phyloP scores from a whole-genome alignment of 2,797 vertebrate genomes.

The Erethizon dorsatum region DNA sequence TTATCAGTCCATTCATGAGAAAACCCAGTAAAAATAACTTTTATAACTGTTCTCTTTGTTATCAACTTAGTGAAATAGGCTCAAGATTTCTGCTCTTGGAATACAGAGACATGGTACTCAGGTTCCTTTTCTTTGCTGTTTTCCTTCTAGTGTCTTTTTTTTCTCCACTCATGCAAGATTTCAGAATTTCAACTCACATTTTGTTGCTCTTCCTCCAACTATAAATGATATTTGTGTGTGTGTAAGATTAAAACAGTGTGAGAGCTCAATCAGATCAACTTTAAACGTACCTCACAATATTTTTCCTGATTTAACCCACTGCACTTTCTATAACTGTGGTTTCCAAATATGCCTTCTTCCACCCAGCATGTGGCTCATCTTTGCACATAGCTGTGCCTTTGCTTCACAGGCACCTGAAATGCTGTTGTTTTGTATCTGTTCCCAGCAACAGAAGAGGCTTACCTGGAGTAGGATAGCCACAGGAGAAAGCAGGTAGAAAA shows the following conservation, averaged over 20 bases:
- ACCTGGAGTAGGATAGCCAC: background rate
- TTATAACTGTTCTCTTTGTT: background rate
- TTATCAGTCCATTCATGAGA: background rate
- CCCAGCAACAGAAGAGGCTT: background rate
- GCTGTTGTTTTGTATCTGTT: background rate
- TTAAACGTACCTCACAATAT: background rate
- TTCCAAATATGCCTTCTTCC: background rate
- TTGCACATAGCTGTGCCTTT: background rate
- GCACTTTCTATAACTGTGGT: background rate
- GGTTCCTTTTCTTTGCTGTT: background rate
- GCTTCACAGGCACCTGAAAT: background rate
- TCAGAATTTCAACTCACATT: background rate
- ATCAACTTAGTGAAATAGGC: background rate
- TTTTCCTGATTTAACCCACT: background rate
- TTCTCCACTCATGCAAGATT: background rate
- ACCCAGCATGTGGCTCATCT: background rate
- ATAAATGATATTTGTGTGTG: background rate
- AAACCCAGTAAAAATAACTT: background rate
- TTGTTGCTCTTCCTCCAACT: background rate
- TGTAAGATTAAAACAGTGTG: background rate
- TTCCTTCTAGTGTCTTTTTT: constrained; percentile 1
- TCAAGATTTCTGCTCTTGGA: background rate
- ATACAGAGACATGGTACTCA: background rate
- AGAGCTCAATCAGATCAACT: background rate
- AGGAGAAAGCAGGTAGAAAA: background rate